These are phyloP conservation scores for Apeira syringaria DNA, from an alignment of 2,888 invertebrate genomes.

Conservation along the genomic window DNA sequence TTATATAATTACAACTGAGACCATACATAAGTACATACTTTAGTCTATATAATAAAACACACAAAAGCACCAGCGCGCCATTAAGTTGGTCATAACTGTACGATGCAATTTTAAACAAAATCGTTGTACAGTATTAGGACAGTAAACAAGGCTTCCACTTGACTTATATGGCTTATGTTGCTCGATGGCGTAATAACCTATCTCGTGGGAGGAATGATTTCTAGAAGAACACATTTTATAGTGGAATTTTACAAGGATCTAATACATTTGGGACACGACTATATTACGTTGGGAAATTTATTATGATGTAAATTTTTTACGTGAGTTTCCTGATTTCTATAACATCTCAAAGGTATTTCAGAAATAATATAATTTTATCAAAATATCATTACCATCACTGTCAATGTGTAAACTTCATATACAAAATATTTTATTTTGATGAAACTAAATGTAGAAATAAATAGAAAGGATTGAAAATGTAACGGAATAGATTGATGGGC, in stretches of 20 bases:
- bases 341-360: no score
- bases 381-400: no score
- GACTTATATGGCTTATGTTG: slow-evolving; percentile 5
- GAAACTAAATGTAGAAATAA: no score
- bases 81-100: slow-evolving; percentile 14
- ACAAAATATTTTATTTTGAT: no score
- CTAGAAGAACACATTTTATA: slow-evolving; percentile 4
- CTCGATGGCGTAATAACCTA: neutral
- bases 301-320: no score
- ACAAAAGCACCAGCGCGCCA: slow-evolving; percentile 4
- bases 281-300: no score
- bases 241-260: slow-evolving; percentile 1
- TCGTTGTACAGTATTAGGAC: slow-evolving; percentile 19
- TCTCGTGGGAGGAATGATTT: neutral
- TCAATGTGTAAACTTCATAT: no score
- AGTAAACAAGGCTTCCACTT: slow-evolving; percentile 25
- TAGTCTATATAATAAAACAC: slow-evolving; percentile 7
- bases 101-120: slow-evolving; percentile 20
- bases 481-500: no score
- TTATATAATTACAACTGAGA: no score
- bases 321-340: no score
- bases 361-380: no score
- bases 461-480: no score
- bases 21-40: neutral
- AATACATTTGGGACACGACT: neutral